A percentile compares a stretch with the other conserved stretches of the same genome.
Evolutionary conservation across 2,888 invertebrate genomes (phyloP).

Genomic region (Acleris laterana): DNA sequence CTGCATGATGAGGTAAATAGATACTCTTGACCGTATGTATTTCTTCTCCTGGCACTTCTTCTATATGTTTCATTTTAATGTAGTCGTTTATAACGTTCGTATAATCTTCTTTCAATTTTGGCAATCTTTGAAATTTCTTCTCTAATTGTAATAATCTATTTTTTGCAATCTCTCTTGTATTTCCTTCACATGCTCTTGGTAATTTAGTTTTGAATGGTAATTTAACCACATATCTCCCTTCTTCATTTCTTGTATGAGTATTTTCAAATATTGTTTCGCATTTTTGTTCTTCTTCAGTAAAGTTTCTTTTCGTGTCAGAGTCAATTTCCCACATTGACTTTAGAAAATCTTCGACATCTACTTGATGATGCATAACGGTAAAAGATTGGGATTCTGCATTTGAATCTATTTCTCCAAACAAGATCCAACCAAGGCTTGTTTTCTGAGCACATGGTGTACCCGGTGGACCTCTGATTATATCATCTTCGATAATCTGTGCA

Average conservation of each 20-base stretch:
- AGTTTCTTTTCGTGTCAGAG: conserved; percentile 1
- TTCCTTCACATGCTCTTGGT: conserved; percentile 15
- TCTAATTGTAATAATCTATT: conserved; percentile 19
- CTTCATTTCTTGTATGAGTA: conserved; percentile 9
- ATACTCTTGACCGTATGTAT: not conserved
- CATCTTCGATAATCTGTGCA: conserved; percentile 6
- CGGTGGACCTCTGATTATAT: conserved; percentile 23
- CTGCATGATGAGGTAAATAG: conserved; percentile 39
- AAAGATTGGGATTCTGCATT: not conserved
- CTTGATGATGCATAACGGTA: conserved; percentile 5
- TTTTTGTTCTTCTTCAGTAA: conserved; percentile 8
- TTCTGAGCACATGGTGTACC: conserved; percentile 14
- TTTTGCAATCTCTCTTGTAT: conserved; percentile 14
- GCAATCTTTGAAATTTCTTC: conserved; percentile 16
- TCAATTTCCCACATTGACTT: conserved; percentile 17
- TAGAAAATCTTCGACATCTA: conserved; percentile 9
- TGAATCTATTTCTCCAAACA: conserved; percentile 12
- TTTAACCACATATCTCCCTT: conserved; percentile 25
- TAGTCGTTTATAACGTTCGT: conserved; percentile 28
- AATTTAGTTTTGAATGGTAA: conserved; percentile 13
- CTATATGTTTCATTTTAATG: conserved; percentile 20
- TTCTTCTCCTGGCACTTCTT: conserved; percentile 1
- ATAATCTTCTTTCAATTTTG: conserved; percentile 21
- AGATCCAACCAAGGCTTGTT: conserved; percentile 15
- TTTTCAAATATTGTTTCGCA: conserved; percentile 15